A percentile compares a stretch with the other conserved stretches of the same genome.
These are phyloP conservation scores for Gorilla gorilla DNA, from an alignment of 2,113 vertebrate genomes.

Conservation along the genomic window DNA sequence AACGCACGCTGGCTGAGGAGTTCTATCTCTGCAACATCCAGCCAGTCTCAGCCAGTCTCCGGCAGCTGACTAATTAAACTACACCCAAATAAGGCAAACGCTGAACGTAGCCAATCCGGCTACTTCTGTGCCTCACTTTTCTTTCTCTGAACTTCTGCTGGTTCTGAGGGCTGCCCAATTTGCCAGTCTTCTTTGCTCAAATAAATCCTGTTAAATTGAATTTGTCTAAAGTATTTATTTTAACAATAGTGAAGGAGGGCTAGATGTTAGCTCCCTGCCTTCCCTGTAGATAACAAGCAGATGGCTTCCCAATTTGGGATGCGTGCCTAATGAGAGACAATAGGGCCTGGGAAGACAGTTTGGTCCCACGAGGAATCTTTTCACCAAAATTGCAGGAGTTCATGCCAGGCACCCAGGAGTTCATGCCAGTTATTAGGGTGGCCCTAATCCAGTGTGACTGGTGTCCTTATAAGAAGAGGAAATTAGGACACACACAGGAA, in stretches of 20 bases:
- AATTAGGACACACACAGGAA: too few species aligned
- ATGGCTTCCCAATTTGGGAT: background rate
- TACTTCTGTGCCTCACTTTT: background rate
- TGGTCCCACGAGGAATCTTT: background rate
- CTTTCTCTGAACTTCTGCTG: background rate
- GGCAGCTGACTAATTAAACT: background rate
- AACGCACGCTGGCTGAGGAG: background rate
- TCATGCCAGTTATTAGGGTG: too few species aligned
- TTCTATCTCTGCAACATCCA: background rate
- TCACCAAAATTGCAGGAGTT: background rate
- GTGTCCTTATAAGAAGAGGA: too few species aligned
- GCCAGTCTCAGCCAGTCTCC: background rate
- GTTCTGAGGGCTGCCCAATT: background rate
- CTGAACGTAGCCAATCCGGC: fast-evolving
- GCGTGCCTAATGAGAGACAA: background rate
- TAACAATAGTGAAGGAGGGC: background rate
- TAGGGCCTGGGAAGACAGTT: fast-evolving
- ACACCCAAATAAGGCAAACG: background rate
- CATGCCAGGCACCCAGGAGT: background rate
- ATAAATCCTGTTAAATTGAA: background rate
- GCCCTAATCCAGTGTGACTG: too few species aligned
- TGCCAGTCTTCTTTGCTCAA: background rate
- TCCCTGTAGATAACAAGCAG: background rate
- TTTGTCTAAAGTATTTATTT: background rate
- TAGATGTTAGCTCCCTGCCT: background rate